Evolutionary conservation across 37 sponge, comb jelly and placozoan genomes (phyloP).

Genomic region (Theonella swinhoei): DNA sequence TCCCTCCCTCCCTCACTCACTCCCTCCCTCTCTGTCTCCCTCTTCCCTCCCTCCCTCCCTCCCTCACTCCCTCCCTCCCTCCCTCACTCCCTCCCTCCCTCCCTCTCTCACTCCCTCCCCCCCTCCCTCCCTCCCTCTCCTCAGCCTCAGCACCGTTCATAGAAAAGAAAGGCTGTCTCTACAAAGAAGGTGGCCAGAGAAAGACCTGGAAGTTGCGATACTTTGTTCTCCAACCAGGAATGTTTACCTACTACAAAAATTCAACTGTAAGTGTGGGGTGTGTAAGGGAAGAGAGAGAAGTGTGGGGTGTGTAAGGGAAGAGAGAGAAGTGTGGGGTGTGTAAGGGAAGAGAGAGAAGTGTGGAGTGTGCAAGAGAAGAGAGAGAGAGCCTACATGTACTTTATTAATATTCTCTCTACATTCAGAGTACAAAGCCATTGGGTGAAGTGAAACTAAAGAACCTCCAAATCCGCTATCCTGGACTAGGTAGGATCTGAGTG

Average conservation of each 20-base stretch:
- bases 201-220: conserved; percentile 84
- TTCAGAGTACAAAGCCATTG: conserved; percentile 44
- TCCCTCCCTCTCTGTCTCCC: too few relatives aligned
- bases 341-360: too few relatives aligned
- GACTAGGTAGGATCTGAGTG: conserved; percentile 57
- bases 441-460: conserved; percentile 87
- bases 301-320: too few relatives aligned
- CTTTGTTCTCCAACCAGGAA: conserved; percentile 80
- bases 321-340: too few relatives aligned
- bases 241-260: conserved; percentile 80
- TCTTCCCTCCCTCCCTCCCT: too few relatives aligned
- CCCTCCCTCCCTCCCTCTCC: neutral
- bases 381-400: too few relatives aligned
- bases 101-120: too few relatives aligned
- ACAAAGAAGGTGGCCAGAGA: conserved; percentile 77
- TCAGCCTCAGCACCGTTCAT: conserved; percentile 42
- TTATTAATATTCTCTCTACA: neutral
- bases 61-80: too few relatives aligned
- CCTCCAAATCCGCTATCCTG: conserved; percentile 41
- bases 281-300: neutral
- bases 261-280: conserved; percentile 10
- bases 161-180: conserved; percentile 83
- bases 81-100: too few relatives aligned
- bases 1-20: too few relatives aligned
- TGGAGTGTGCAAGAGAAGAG: too few relatives aligned